phyloP scores from a whole-genome alignment of 30 jellyfish, hydroid and myxozoan genomes.

The Chironex yamaguchii region DNA sequence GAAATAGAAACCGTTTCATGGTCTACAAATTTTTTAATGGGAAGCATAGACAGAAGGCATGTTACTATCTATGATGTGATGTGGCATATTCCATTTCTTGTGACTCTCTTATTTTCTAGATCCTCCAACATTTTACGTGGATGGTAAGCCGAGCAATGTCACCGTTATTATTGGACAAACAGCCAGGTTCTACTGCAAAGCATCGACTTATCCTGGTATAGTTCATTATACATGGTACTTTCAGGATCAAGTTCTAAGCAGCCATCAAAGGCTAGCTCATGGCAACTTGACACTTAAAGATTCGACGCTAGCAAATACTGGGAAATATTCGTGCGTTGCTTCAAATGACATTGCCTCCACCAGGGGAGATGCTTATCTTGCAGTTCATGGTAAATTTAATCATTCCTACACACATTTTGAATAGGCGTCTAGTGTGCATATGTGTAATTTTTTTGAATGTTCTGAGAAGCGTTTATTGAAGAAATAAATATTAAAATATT shows the following conservation, averaged over 20 bases:
- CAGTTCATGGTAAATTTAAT: neutral
- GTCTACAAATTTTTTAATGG: too few species aligned
- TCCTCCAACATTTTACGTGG: slow-evolving; percentile 14
- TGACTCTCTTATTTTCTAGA: neutral
- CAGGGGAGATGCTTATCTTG: neutral
- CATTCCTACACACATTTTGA: too few species aligned
- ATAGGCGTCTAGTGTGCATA: too few species aligned
- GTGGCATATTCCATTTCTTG: too few species aligned
- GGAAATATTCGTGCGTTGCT: neutral
- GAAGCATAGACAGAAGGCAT: too few species aligned
- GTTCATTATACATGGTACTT: slow-evolving; percentile 14
- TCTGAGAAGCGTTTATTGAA: too few species aligned
- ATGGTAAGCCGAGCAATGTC: slow-evolving; percentile 12
- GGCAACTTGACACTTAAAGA: neutral
- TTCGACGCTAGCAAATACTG: neutral
- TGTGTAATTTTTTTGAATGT: too few species aligned
- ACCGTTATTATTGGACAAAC: neutral
- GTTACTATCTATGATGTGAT: too few species aligned
- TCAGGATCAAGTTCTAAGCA: neutral
- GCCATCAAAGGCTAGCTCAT: neutral
- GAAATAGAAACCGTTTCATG: too few species aligned
- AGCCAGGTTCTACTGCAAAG: slow-evolving; percentile 3
- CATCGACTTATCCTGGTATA: slow-evolving; percentile 7
- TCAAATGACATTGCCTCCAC: neutral
- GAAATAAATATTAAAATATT: too few species aligned